phyloP scores from a whole-genome alignment of 2,113 vertebrate species.

The Gasterosteus aculeatus region DNA sequence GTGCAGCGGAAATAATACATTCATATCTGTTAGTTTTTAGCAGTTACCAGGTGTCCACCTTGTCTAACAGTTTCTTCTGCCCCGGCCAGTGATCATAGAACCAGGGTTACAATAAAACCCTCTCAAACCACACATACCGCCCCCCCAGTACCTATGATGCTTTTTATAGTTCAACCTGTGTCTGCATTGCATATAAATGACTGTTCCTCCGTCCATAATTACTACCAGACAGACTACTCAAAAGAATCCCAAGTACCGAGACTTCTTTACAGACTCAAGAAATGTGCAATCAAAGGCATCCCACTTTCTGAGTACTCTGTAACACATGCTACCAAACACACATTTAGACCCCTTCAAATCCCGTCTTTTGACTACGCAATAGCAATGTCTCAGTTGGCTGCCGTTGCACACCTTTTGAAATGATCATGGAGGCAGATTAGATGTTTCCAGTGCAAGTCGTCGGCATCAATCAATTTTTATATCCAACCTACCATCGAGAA shows the following conservation, averaged over 20 bases:
- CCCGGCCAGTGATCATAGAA: neutral
- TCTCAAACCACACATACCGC: slow-evolving; percentile 18
- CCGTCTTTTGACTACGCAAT: slow-evolving; percentile 1
- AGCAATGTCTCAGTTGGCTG: slow-evolving; percentile 20
- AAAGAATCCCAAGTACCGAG: neutral
- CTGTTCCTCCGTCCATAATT: neutral
- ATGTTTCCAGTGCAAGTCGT: slow-evolving; percentile 46
- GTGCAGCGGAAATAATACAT: neutral
- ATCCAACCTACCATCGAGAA: slow-evolving; percentile 41
- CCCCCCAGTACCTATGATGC: slow-evolving; percentile 17
- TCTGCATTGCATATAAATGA: neutral
- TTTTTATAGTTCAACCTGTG: slow-evolving; percentile 29
- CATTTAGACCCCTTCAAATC: slow-evolving; percentile 31
- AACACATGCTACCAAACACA: slow-evolving; percentile 15
- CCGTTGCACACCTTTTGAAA: slow-evolving; percentile 39
- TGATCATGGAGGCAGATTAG: slow-evolving; percentile 57
- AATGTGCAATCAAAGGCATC: slow-evolving; percentile 30
- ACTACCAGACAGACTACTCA: slow-evolving; percentile 5
- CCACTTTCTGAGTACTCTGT: slow-evolving; percentile 18
- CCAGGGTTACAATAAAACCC: neutral
- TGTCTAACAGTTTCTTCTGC: too few relatives aligned
- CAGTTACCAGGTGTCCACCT: too few relatives aligned
- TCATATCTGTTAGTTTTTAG: too few relatives aligned
- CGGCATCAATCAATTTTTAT: slow-evolving; percentile 51
- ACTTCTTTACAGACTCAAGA: slow-evolving; percentile 5